phyloP scores from a whole-genome alignment of 2,113 vertebrate genomes.

The cat (Felis catus) region DNA sequence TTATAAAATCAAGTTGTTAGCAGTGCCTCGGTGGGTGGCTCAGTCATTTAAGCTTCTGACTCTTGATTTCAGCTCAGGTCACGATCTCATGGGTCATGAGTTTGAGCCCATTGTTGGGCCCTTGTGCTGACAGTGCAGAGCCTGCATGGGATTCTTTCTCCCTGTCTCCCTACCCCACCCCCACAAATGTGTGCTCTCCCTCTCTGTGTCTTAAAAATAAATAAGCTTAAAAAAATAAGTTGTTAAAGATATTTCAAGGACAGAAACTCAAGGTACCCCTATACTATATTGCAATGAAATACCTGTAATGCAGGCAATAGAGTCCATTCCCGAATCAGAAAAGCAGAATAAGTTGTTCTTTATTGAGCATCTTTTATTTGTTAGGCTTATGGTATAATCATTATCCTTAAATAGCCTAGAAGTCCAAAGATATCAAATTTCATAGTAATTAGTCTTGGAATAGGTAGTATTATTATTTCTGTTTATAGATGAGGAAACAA shows the following conservation, averaged over 20 bases:
- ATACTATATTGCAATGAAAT: neutral
- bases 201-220: too few species aligned
- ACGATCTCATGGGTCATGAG: too few species aligned
- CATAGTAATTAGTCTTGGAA: neutral
- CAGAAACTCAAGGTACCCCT: neutral
- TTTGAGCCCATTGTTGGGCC: too few species aligned
- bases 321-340: neutral
- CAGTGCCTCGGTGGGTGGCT: too few species aligned
- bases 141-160: too few species aligned
- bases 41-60: too few species aligned
- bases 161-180: too few species aligned
- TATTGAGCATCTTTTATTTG: neutral
- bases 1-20: neutral
- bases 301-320: neutral
- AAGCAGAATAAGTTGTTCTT: neutral
- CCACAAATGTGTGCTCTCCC: too few species aligned
- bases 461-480: neutral
- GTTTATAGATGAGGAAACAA: neutral
- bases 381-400: neutral
- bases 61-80: too few species aligned
- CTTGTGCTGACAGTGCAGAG: too few species aligned
- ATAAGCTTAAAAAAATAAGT: neutral
- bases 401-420: neutral
- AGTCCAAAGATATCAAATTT: neutral
- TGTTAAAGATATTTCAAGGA: neutral